phyloP scores from a whole-genome alignment of 53 echinoderm and acorn worm species.

The Paelopatides confundens region DNA sequence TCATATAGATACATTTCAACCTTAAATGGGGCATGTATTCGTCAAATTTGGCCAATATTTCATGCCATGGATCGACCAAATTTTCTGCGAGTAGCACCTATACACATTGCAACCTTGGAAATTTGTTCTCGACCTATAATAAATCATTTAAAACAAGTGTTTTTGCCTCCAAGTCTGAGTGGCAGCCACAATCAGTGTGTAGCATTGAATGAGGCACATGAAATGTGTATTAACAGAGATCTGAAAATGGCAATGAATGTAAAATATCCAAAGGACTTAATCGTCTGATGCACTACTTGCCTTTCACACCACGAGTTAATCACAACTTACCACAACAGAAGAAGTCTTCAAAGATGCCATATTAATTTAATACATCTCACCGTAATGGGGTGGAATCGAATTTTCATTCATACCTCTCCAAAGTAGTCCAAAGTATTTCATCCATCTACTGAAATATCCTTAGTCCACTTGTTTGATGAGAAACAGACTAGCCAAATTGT shows the following conservation, averaged over 20 bases:
- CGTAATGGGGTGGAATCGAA: background rate
- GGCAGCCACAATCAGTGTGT: constrained; percentile 30
- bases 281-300: constrained; percentile 1
- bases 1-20: constrained; percentile 1
- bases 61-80: constrained; percentile 26
- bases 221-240: constrained; percentile 27
- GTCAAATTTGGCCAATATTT: constrained; percentile 25
- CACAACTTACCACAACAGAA: background rate
- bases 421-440: background rate
- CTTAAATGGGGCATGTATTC: constrained; percentile 19
- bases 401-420: background rate
- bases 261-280: constrained; percentile 17
- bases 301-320: background rate
- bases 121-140: background rate
- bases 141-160: constrained; percentile 5
- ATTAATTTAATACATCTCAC: background rate
- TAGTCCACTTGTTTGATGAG: constrained; percentile 24
- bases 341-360: background rate
- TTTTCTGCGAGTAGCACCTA: constrained; percentile 14
- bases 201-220: constrained; percentile 30
- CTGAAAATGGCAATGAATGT: constrained; percentile 36
- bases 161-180: constrained; percentile 30
- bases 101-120: constrained; percentile 26
- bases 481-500: background rate
- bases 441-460: background rate